Evolutionary conservation across 1,140 invertebrate species (phyloP).

Genomic region (Drosophila rufa): DNA sequence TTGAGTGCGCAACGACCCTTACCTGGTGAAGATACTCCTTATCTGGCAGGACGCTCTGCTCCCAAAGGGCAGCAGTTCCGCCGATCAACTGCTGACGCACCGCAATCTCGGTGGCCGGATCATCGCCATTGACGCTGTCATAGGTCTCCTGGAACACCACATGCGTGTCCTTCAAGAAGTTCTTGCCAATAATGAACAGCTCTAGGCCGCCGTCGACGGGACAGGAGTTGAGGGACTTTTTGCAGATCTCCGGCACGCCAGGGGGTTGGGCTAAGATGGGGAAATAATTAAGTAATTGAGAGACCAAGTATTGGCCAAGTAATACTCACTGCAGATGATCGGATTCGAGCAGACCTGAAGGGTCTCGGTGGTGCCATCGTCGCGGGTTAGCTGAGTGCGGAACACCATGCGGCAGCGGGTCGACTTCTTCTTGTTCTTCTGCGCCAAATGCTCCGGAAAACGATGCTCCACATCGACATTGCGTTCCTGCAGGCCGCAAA

Average conservation of each 20-base stretch:
- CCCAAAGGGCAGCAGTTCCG: constrained; percentile 88
- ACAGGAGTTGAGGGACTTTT: constrained; percentile 94
- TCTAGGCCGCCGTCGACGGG: constrained; percentile 94
- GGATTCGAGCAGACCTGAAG: constrained; percentile 97
- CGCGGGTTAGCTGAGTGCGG: constrained; percentile 91
- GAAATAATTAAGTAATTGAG: neutral
- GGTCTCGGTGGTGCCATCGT: constrained; percentile 91
- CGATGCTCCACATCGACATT: constrained; percentile 98
- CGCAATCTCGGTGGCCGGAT: constrained; percentile 72
- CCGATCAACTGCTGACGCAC: constrained; percentile 72
- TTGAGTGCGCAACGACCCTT: constrained; percentile 9
- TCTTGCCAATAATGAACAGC: constrained; percentile 97
- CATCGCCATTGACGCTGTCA: constrained; percentile 80
- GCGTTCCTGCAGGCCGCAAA: constrained; percentile 89
- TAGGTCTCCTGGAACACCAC: constrained; percentile 92
- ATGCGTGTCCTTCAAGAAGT: constrained; percentile 97
- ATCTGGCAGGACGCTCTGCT: constrained; percentile 91
- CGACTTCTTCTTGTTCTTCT: constrained; percentile 96
- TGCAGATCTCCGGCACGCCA: constrained; percentile 97
- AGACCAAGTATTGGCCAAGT: too few species aligned
- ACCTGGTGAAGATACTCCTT: constrained; percentile 94
- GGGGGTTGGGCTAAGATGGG: constrained; percentile 93
- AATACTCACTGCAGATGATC: constrained; percentile 97
- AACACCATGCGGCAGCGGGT: constrained; percentile 98
- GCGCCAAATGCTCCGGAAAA: constrained; percentile 90